Evolutionary conservation across 2,797 vertebrate genomes (phyloP).

Genomic region (Sciurus vulgaris): DNA sequence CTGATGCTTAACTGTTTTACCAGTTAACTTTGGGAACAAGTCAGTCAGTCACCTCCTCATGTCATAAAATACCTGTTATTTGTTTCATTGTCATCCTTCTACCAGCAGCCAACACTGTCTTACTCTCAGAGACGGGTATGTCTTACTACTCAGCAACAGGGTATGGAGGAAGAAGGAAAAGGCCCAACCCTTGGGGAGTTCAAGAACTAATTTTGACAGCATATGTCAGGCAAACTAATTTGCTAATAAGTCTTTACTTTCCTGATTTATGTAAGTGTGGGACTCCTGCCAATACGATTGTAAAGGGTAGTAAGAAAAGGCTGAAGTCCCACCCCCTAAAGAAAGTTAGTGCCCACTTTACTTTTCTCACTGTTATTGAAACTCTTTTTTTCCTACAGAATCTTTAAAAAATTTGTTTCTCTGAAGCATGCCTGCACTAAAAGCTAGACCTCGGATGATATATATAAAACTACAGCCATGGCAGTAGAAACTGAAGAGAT

Average conservation of each 20-base stretch:
- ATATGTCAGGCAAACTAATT: neutral
- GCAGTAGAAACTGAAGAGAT: neutral
- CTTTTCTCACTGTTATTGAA: neutral
- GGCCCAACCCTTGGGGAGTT: neutral
- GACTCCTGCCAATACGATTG: neutral
- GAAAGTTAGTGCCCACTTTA: conserved; percentile 31
- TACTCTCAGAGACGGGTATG: neutral
- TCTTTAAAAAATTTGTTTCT: conserved; percentile 37
- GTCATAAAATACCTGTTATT: conserved; percentile 40
- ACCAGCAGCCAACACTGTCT: neutral
- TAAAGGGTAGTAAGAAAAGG: conserved; percentile 48
- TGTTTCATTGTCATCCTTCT: conserved; percentile 32
- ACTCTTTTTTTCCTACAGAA: conserved; percentile 16
- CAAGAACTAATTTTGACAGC: neutral
- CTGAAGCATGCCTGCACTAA: conserved; percentile 4
- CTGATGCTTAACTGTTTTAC: conserved; percentile 46
- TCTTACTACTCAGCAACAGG: neutral
- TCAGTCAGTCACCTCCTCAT: neutral
- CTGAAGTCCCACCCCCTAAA: neutral
- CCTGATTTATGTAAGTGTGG: conserved; percentile 9
- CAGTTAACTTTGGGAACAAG: conserved; percentile 41
- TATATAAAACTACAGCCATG: conserved; percentile 43
- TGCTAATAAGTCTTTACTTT: conserved; percentile 36
- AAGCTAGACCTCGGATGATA: conserved; percentile 13
- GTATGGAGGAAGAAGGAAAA: conserved; percentile 13